Evolutionary conservation across 2,797 vertebrate genomes (phyloP).

Genomic region (Ispidina lecontei): DNA sequence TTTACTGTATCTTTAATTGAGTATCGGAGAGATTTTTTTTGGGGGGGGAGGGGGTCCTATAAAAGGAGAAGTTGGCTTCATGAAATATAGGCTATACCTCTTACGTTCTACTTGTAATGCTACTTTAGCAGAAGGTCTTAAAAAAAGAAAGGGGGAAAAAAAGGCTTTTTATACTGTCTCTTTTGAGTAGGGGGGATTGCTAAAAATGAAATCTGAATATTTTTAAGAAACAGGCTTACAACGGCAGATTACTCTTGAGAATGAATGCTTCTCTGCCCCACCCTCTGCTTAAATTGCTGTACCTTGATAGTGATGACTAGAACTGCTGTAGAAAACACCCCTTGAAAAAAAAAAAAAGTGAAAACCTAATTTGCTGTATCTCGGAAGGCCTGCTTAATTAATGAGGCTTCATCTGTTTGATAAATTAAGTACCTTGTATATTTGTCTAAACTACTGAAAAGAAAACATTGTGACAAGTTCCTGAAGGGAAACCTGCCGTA

Average conservation of each 20-base stretch:
- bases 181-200: no score
- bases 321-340: neutral
- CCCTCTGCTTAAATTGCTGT: neutral
- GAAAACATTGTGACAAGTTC: conserved; percentile 65
- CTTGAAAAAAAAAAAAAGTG: neutral
- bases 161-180: neutral
- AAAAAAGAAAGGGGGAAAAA: neutral
- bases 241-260: neutral
- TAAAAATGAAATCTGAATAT: neutral
- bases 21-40: neutral
- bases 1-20: neutral
- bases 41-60: neutral
- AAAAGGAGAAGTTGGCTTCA: neutral
- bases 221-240: neutral
- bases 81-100: neutral
- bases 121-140: neutral
- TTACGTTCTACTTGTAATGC: neutral
- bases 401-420: conserved; percentile 38
- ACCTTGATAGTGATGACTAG: neutral
- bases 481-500: conserved; percentile 11
- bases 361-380: neutral
- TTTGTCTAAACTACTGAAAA: conserved; percentile 66
- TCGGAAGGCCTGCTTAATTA: conserved; percentile 32
- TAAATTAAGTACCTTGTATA: conserved; percentile 42
- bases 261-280: neutral